phyloP scores from a whole-genome alignment of 2,888 invertebrate genomes.

The Imbricaverruca yamaguchii region DNA sequence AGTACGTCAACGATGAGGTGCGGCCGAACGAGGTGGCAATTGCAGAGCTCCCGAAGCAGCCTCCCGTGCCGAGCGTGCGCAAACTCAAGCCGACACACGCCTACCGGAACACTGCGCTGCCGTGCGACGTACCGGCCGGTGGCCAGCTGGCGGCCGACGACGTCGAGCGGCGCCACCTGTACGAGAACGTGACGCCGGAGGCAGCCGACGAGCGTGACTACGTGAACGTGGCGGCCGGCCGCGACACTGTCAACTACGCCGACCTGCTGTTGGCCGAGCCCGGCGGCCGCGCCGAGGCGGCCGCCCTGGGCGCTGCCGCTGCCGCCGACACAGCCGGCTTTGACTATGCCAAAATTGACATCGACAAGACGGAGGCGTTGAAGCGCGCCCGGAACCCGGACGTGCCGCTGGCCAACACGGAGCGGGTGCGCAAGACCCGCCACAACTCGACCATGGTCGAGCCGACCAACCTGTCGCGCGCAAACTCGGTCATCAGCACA shows the following conservation, averaged over 20 bases:
- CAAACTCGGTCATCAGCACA: constrained; percentile 30
- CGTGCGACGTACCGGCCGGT: constrained; percentile 36
- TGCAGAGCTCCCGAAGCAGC: not conserved
- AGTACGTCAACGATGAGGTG: not conserved
- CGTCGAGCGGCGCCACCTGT: constrained; percentile 36
- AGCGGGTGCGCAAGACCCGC: constrained; percentile 66
- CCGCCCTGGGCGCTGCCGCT: constrained; percentile 32
- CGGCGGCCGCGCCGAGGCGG: constrained; percentile 35
- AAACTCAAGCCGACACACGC: not conserved
- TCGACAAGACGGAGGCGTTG: constrained; percentile 83
- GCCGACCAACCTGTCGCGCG: constrained; percentile 27
- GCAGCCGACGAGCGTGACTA: constrained; percentile 43
- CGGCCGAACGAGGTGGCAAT: not conserved
- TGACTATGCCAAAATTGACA: constrained; percentile 87
- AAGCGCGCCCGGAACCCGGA: constrained; percentile 56
- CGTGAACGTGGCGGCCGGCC: constrained; percentile 49
- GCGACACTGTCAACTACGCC: constrained; percentile 59
- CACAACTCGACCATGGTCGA: constrained; percentile 61
- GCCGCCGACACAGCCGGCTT: constrained; percentile 29
- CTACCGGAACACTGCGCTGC: constrained; percentile 20
- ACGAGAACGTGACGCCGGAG: constrained; percentile 46
- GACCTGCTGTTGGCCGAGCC: constrained; percentile 61
- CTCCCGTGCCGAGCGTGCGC: not conserved
- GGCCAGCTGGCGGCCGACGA: constrained; percentile 35
- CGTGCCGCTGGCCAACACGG: constrained; percentile 53